Evolutionary conservation across 1,140 invertebrate genomes (phyloP), one percentile per base, ranked within the genome.

Genomic region (Atta cephalotes): DNA sequence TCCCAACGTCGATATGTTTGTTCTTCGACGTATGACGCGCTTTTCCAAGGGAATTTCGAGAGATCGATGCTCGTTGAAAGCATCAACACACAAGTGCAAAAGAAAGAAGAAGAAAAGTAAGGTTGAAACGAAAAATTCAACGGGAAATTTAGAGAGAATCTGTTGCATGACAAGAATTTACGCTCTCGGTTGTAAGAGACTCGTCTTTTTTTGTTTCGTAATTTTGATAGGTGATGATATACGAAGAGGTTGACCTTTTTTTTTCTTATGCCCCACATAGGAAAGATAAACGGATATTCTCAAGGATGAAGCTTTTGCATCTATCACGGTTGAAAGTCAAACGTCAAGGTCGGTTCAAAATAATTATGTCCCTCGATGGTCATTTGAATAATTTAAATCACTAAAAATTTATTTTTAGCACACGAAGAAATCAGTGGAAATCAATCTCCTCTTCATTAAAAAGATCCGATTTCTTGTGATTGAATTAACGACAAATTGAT

Each of bases 11-110:
- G 74, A 80, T 80, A 80, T 56, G 82, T 66, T 85, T 45, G 49
- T 39, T 14, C 35, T 35, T 45, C 74, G 28, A 65, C 28, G 45
- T 66, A 79, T 53, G 25, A 80, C 18, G 76, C 60, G 71, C 79
- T 80, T 66, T 85, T 80, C 21, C 63, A 31, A 18, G 31, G n/a
- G 58, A 77, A 58, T 63, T 81, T 77, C 76, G 28, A 16, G 16
- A 70, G 78, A 86, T 85, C 70, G 71, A 84, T 76, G 21, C 66
- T 81, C 56, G 65, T 39, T 21, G 63, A 86, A 76, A 82, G 79
- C 25, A 62, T 28, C 39, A 66, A 49, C 25, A 68, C 16, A 31
- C n/a, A 28, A 28, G 45, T 39, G 63, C 63, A 0, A 85, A 4
- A 70, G 4, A 35, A 3, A 78, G 28, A 6, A 66, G 62, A 66